Conservation (phyloP, 2,888 invertebrate species). For the Meteorus colon region DNA sequence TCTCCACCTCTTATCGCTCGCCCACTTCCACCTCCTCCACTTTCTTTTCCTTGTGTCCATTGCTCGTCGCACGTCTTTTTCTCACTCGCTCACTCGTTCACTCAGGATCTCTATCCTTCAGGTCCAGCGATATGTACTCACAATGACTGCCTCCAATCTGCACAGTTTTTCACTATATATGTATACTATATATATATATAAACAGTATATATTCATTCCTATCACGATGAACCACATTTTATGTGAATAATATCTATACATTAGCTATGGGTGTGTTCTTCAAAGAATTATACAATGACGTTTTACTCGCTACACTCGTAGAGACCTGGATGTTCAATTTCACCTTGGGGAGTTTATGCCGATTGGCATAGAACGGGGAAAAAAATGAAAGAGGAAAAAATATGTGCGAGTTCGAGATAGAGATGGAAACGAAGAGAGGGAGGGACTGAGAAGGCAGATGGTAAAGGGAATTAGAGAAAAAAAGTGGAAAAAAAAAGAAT, state of each 20-base stretch:
- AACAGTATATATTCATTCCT: background rate
- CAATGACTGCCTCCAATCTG: slow-evolving; percentile 52
- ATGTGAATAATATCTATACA: background rate
- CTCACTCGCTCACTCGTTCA: slow-evolving; percentile 51
- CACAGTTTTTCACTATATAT: slow-evolving; percentile 36
- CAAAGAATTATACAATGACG: background rate
- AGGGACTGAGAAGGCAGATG: background rate
- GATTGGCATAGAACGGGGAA: slow-evolving; percentile 12
- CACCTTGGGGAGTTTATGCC: slow-evolving; percentile 17
- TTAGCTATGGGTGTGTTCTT: no score
- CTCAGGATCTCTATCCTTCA: slow-evolving; percentile 43
- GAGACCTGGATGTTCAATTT: slow-evolving; percentile 17
- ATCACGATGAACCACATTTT: no score
- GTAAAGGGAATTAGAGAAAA: background rate
- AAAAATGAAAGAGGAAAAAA: background rate
- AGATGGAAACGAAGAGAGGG: background rate
- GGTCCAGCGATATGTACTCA: slow-evolving; percentile 65
- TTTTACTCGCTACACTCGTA: background rate
- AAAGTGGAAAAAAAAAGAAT: slow-evolving; percentile 27
- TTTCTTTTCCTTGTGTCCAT: slow-evolving; percentile 56
- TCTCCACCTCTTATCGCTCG: slow-evolving; percentile 46
- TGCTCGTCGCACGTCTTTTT: slow-evolving; percentile 38
- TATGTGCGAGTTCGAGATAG: background rate
- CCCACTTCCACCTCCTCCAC: slow-evolving; percentile 46
- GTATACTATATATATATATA: slow-evolving; percentile 5